Evolutionary conservation across 2,113 vertebrate species (phyloP).

Genomic region (Cricetomys ansorgei): DNA sequence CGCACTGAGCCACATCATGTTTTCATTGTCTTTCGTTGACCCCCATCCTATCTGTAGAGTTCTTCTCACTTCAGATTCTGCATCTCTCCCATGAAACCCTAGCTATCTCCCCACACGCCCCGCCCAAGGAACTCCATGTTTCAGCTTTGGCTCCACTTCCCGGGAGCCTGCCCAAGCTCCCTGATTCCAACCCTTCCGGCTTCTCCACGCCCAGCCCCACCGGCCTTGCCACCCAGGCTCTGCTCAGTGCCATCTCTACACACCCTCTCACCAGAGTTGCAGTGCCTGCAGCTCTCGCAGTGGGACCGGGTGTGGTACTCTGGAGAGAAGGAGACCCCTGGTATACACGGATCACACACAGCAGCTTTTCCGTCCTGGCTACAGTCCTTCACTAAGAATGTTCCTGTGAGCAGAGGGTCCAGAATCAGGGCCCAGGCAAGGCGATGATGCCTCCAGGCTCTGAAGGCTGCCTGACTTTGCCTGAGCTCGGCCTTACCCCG

Average conservation of each 20-base stretch:
- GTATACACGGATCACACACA: slow-evolving; percentile 18
- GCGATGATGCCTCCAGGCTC: too few species aligned
- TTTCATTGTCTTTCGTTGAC: not conserved
- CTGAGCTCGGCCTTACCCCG: not conserved
- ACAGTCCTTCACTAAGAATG: slow-evolving; percentile 68
- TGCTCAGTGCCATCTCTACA: not conserved
- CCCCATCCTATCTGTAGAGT: not conserved
- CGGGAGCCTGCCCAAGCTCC: not conserved
- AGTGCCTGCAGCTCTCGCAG: slow-evolving; percentile 79
- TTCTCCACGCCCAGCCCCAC: not conserved
- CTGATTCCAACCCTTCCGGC: not conserved
- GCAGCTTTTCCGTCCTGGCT: not conserved
- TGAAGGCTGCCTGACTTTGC: not conserved
- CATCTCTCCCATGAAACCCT: not conserved
- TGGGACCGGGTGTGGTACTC: slow-evolving; percentile 68
- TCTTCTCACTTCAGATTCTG: not conserved
- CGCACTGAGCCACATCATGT: not conserved
- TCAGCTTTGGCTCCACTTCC: not conserved
- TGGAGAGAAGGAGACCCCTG: slow-evolving; percentile 70
- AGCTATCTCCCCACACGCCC: not conserved
- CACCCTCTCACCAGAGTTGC: slow-evolving; percentile 71
- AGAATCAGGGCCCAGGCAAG: not conserved
- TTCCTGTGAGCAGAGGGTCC: slow-evolving; percentile 61
- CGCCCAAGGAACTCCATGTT: too few species aligned
- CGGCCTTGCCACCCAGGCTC: not conserved